phyloP scores from a whole-genome alignment of 53 echinoderm and acorn worm genomes.

The Echinarachnius parma region DNA sequence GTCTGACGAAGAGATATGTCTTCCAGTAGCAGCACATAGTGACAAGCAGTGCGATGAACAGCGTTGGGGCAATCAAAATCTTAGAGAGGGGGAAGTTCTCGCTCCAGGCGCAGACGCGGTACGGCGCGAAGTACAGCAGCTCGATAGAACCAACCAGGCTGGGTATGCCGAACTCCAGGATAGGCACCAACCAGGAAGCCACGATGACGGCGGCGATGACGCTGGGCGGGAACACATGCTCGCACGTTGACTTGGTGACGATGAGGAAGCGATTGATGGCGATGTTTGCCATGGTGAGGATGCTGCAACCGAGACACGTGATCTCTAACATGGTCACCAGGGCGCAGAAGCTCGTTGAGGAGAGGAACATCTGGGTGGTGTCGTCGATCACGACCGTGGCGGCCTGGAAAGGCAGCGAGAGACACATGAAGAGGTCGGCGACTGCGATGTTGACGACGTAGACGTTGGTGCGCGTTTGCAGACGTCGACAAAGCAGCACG shows the following conservation, averaged over 20 bases:
- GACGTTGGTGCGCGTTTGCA: constrained; percentile 35
- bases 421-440: constrained; percentile 31
- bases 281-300: constrained; percentile 19
- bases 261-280: constrained; percentile 31
- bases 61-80: constrained; percentile 6
- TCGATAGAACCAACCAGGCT: no score
- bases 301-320: constrained; percentile 19
- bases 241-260: constrained; percentile 29
- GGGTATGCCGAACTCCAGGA: constrained; percentile 13
- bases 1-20: constrained; percentile 26
- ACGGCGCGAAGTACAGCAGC: constrained; percentile 22
- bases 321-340: constrained; percentile 23
- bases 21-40: constrained; percentile 29
- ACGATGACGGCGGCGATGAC: constrained; percentile 3
- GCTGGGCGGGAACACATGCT: not conserved
- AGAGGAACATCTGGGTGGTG: not conserved
- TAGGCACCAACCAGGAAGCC: constrained; percentile 22
- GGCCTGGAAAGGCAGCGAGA: constrained; percentile 37
- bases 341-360: constrained; percentile 30
- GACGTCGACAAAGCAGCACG: constrained; percentile 10
- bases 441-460: constrained; percentile 31
- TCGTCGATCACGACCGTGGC: constrained; percentile 9
- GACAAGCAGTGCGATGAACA: not conserved
- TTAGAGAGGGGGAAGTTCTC: constrained; percentile 31
- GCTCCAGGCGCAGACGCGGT: constrained; percentile 36